These are phyloP conservation scores for Caenorhabditis sulstoni DNA, from an alignment of 2,888 invertebrate genomes.

Conservation along the genomic window DNA sequence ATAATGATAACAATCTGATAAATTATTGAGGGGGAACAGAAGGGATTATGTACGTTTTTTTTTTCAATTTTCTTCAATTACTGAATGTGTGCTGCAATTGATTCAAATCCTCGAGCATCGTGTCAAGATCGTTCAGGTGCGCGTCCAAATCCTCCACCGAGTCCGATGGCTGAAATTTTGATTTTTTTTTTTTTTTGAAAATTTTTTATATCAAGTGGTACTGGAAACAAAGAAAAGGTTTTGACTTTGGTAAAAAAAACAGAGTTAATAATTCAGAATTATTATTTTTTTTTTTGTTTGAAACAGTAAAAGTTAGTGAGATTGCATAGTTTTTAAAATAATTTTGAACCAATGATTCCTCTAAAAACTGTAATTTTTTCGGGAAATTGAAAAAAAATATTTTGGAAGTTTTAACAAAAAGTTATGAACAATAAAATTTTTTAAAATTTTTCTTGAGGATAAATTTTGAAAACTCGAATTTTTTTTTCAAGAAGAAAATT, in stretches of 20 bases:
- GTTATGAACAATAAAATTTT: neutral
- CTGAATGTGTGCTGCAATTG: conserved; percentile 71
- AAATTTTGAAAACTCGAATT: conserved; percentile 2
- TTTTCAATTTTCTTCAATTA: neutral
- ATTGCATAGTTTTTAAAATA: too few species aligned
- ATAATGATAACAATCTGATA: too few species aligned
- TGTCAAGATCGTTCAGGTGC: conserved; percentile 73
- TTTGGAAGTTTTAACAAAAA: too few species aligned
- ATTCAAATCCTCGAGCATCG: conserved; percentile 78
- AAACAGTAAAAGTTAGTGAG: neutral
- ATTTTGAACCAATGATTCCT: too few species aligned
- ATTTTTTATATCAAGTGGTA: neutral
- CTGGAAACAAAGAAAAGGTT: neutral
- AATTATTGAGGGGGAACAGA: too few species aligned
- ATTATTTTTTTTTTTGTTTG: neutral
- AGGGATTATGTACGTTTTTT: neutral
- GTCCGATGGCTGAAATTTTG: conserved; percentile 62
- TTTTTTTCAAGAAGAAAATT: neutral
- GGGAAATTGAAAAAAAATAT: too few species aligned
- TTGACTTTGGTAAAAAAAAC: neutral
- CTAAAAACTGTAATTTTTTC: too few species aligned
- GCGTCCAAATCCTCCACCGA: conserved; percentile 73
- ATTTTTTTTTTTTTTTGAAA: neutral
- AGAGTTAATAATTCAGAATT: too few species aligned
- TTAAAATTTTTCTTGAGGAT: neutral